A percentile compares a stretch with the other conserved stretches of the same genome.
phyloP scores from a whole-genome alignment of 2,113 vertebrate species.

The Motacilla tschutschensis region DNA sequence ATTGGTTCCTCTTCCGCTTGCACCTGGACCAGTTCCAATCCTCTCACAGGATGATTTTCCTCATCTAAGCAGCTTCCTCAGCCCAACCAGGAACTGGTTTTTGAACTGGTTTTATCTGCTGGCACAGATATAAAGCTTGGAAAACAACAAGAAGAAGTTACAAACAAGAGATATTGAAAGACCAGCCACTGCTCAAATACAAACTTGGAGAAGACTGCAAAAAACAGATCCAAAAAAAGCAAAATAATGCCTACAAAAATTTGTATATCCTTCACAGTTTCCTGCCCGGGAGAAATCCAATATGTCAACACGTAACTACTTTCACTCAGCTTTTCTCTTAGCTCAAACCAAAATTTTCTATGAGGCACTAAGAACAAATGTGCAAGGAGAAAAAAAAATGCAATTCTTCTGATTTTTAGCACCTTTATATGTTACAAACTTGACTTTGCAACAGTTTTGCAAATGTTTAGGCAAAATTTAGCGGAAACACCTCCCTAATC shows the following conservation, averaged over 20 bases:
- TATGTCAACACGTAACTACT: accelerated
- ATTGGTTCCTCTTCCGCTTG: background rate
- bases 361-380: background rate
- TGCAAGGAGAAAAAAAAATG: background rate
- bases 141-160: background rate
- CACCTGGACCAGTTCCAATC: background rate
- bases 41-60: background rate
- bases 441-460: background rate
- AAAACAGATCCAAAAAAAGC: background rate
- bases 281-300: background rate
- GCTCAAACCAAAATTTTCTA: background rate
- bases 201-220: background rate
- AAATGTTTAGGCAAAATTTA: background rate
- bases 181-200: background rate
- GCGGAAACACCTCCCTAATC: background rate
- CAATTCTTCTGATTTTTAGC: background rate
- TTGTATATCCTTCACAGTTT: background rate
- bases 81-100: background rate
- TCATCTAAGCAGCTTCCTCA: background rate
- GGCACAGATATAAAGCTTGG: background rate
- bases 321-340: background rate
- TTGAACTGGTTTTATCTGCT: background rate
- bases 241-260: background rate
- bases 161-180: background rate
- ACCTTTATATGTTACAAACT: background rate